phyloP scores from a whole-genome alignment of 1,140 invertebrate genomes.

The Drosophila simulans region DNA sequence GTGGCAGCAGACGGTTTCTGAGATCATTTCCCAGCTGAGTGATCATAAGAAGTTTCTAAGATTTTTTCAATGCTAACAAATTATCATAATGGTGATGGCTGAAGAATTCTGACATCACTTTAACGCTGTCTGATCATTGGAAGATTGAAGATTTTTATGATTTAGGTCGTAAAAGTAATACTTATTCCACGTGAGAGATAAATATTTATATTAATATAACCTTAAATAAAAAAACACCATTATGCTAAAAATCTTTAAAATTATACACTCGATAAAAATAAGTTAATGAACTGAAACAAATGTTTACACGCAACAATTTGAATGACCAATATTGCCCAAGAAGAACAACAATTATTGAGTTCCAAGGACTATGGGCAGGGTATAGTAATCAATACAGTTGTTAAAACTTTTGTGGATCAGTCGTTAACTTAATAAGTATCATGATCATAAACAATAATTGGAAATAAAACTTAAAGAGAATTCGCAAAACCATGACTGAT shows the following conservation, averaged over 20 bases:
- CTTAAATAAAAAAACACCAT: too few species aligned
- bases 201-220: too few species aligned
- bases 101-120: constrained; percentile 31
- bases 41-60: constrained; percentile 22
- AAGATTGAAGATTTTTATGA: neutral
- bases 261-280: too few species aligned
- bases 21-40: constrained; percentile 32
- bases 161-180: neutral
- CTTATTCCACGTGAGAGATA: too few species aligned
- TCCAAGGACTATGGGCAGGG: constrained; percentile 20
- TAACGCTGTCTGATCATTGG: neutral
- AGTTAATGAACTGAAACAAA: neutral
- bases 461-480: constrained; percentile 28
- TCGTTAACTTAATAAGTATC: constrained; percentile 12
- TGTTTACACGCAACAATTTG: neutral
- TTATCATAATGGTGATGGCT: constrained; percentile 2
- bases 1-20: constrained; percentile 8
- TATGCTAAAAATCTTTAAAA: too few species aligned
- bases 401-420: neutral
- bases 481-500: constrained; percentile 42
- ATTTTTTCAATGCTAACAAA: constrained; percentile 12
- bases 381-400: neutral
- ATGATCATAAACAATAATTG: constrained; percentile 23
- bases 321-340: neutral
- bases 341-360: constrained; percentile 3